Percentiles rank a stretch among this genome's conserved stretches.
Evolutionary conservation across 1,140 invertebrate species (phyloP).

Genomic region (Achatina immaculata): DNA sequence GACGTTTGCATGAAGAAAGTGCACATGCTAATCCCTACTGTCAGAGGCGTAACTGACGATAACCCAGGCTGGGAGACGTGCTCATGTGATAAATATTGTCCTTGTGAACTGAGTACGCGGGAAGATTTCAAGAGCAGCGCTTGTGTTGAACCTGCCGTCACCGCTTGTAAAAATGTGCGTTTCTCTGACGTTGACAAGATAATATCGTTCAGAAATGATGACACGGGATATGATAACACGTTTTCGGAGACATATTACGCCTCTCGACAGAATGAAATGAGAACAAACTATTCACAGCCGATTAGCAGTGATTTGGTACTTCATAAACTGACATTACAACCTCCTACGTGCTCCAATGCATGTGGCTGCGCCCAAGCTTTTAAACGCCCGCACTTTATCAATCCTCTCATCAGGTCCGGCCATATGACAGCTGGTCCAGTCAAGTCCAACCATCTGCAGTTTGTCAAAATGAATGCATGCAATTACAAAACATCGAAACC

Average conservation of each 20-base stretch:
- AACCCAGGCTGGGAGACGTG: too few species aligned
- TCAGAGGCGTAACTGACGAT: too few species aligned
- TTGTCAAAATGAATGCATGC: background rate
- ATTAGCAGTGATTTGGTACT: background rate
- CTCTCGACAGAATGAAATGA: background rate
- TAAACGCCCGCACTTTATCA: background rate
- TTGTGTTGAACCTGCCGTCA: too few species aligned
- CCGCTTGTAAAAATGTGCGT: background rate
- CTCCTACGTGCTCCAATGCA: too few species aligned
- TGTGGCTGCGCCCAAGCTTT: too few species aligned
- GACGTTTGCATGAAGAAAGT: too few species aligned
- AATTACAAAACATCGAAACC: background rate
- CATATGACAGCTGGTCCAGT: background rate
- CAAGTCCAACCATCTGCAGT: background rate
- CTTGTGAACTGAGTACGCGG: too few species aligned
- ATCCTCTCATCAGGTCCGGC: background rate
- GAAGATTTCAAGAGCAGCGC: too few species aligned
- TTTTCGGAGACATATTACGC: background rate
- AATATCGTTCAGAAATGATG: background rate
- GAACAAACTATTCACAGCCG: background rate
- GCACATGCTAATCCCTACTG: too few species aligned
- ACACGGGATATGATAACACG: background rate
- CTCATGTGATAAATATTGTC: too few species aligned
- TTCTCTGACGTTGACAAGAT: background rate
- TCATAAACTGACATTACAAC: background rate